Conservation (phyloP, 1,140 invertebrate species). For the Meloidogyne chitwoodi region DNA sequence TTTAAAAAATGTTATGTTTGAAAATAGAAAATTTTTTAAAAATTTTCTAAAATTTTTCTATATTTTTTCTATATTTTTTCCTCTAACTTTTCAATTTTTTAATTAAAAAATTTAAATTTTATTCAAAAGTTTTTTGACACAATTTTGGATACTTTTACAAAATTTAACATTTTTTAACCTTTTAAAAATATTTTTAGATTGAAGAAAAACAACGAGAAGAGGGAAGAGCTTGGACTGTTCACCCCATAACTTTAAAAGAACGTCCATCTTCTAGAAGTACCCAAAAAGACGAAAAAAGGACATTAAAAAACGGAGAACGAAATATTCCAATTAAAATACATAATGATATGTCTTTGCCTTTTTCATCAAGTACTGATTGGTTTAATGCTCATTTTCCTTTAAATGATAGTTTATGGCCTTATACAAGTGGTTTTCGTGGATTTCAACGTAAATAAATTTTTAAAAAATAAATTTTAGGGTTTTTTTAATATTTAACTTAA, state of each 20-base stretch:
- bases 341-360: not conserved
- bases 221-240: constrained; percentile 1
- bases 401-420: not conserved
- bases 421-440: not conserved
- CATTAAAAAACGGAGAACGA: not conserved
- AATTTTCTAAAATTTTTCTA: too few species aligned
- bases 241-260: constrained; percentile 16
- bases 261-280: not conserved
- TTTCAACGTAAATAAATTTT: not conserved
- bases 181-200: not conserved
- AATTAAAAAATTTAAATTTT: too few species aligned
- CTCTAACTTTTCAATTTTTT: too few species aligned
- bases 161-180: too few species aligned
- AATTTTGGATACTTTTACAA: too few species aligned
- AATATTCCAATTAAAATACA: not conserved
- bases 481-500: too few species aligned
- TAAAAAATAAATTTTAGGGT: not conserved
- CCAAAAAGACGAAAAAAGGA: not conserved
- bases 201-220: not conserved
- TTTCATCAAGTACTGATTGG: not conserved
- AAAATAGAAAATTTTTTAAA: too few species aligned
- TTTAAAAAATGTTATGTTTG: not conserved
- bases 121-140: too few species aligned
- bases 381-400: not conserved
- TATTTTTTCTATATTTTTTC: too few species aligned